These are phyloP conservation scores for Silurus asotus DNA, from an alignment of 2,113 vertebrate genomes.

Conservation along the genomic window DNA sequence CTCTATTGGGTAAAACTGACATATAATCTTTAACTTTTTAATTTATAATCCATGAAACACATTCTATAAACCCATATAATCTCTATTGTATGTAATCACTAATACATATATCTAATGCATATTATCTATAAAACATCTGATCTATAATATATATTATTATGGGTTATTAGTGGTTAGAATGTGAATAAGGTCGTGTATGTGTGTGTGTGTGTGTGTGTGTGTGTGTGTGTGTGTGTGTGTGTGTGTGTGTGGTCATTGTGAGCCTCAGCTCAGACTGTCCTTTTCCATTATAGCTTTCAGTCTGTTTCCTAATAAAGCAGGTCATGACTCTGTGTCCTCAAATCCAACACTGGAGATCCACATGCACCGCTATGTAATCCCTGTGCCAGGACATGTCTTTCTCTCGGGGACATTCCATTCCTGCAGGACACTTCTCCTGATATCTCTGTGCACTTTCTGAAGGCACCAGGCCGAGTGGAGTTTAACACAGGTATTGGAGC, in stretches of 20 bases:
- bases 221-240: too few species aligned
- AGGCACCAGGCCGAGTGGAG: background rate
- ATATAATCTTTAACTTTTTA: background rate
- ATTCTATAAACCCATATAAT: too few species aligned
- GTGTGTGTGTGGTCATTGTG: too few species aligned
- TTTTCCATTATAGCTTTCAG: slow-evolving; percentile 17
- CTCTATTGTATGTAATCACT: too few species aligned
- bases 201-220: too few species aligned
- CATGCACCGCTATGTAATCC: slow-evolving; percentile 21
- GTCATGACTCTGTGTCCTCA: slow-evolving; percentile 9
- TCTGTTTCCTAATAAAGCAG: slow-evolving; percentile 12
- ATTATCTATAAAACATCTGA: too few species aligned
- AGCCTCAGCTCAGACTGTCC: background rate
- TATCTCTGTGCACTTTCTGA: background rate
- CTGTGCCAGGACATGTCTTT: background rate
- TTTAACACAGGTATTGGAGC: background rate
- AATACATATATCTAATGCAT: too few species aligned
- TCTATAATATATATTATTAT: too few species aligned
- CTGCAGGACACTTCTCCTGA: background rate
- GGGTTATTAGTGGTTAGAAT: too few species aligned
- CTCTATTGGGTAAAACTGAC: background rate
- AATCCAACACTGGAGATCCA: slow-evolving; percentile 4
- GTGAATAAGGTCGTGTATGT: too few species aligned
- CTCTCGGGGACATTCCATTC: slow-evolving; percentile 10
- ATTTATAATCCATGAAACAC: too few species aligned